Evolutionary conservation across 2,888 invertebrate species (phyloP).

Genomic region (Drosophila greeni): DNA sequence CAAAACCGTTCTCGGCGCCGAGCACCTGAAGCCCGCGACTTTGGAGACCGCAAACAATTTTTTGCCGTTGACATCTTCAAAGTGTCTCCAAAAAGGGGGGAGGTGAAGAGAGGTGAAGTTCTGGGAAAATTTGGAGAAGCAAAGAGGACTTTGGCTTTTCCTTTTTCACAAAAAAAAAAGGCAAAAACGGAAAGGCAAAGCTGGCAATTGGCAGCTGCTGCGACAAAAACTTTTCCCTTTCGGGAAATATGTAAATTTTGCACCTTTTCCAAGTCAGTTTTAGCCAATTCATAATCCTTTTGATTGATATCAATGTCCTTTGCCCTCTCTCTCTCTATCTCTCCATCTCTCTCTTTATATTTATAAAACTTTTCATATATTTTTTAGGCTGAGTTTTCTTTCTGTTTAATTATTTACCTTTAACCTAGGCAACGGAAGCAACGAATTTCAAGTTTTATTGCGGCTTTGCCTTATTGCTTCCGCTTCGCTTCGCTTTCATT

Average conservation of each 20-base stretch:
- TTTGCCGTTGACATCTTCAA: conserved; percentile 51
- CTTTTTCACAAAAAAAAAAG: neutral
- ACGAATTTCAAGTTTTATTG: conserved; percentile 38
- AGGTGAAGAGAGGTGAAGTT: neutral
- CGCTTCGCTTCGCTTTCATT: conserved; percentile 22
- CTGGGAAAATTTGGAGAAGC: neutral
- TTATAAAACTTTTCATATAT: neutral
- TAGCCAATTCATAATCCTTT: conserved; percentile 56
- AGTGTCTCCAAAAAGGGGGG: conserved; percentile 39
- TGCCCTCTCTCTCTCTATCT: neutral
- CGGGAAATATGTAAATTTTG: conserved; percentile 31
- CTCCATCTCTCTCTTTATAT: neutral
- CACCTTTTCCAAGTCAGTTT: conserved; percentile 37
- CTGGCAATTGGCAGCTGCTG: conserved; percentile 47
- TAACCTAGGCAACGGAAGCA: conserved; percentile 56
- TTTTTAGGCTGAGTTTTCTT: neutral
- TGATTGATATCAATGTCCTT: conserved; percentile 35
- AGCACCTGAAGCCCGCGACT: conserved; percentile 27
- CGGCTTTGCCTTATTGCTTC: conserved; percentile 35
- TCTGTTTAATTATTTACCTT: conserved; percentile 60
- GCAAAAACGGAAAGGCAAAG: conserved; percentile 19
- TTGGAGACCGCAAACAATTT: conserved; percentile 53
- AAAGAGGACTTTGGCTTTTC: neutral
- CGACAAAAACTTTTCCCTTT: conserved; percentile 16
- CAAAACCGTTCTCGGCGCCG: conserved; percentile 30